phyloP scores from a whole-genome alignment of 2,888 invertebrate species.

The Pachliopta kotzebuea region DNA sequence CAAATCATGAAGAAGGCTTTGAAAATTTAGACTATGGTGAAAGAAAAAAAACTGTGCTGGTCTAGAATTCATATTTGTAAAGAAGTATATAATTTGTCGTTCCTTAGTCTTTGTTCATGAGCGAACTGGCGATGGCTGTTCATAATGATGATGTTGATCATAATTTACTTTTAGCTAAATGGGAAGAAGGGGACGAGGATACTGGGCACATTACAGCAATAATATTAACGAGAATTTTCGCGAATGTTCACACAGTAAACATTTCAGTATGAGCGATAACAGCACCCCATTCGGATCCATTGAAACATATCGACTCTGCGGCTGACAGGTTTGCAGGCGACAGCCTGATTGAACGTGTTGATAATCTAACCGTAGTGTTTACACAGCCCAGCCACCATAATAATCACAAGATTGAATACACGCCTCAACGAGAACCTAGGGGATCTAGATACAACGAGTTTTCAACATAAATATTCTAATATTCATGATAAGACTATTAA shows the following conservation, averaged over 20 bases:
- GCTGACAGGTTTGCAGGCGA: conserved; percentile 19
- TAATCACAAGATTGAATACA: conserved; percentile 18
- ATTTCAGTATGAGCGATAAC: conserved; percentile 11
- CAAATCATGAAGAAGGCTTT: too few relatives aligned
- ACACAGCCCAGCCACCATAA: conserved; percentile 21
- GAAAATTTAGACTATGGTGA: too few relatives aligned
- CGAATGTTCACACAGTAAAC: neutral
- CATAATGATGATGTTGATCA: too few relatives aligned
- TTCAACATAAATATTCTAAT: neutral
- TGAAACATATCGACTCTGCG: conserved; percentile 17
- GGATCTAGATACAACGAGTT: neutral
- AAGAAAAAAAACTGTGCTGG: too few relatives aligned
- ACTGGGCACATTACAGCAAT: neutral
- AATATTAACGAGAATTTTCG: neutral
- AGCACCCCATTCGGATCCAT: conserved; percentile 5
- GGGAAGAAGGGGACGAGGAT: too few relatives aligned
- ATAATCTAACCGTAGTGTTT: conserved; percentile 25
- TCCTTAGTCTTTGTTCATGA: too few relatives aligned
- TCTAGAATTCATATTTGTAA: too few relatives aligned
- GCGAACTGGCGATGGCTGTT: too few relatives aligned
- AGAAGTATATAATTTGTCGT: too few relatives aligned
- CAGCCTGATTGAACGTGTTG: conserved; percentile 26
- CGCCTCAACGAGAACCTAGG: neutral
- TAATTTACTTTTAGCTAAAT: too few relatives aligned
- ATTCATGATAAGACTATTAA: neutral